Evolutionary conservation across 2,797 vertebrate genomes (phyloP), one percentile per base, ranked within the genome.

Genomic region (Eulemur mongoz): DNA sequence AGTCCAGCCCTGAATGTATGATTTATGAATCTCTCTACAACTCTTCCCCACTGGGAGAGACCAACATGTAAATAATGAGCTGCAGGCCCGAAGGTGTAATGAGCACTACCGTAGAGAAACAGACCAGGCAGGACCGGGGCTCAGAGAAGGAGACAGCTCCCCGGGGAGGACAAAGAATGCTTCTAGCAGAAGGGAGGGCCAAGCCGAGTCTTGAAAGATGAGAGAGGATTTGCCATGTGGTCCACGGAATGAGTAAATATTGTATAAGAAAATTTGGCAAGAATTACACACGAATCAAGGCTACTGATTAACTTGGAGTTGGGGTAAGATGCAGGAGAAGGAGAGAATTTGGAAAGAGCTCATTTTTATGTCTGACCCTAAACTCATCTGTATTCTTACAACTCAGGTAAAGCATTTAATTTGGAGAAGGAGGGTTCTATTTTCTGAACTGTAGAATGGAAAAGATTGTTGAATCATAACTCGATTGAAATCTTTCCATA

Each of bases 61-160:
- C 48, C 14, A 45, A 84, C 86, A 81, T 85, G 91, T 73, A 96
- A 96, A 97, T 95, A 93, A 96, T 54, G 94, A 91, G 89, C 86
- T 75, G 63, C 54, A 83, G 85, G 67, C 61, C 86, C 43, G 63
- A 83, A 84, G 65, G 40, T 52, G 27, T 32, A 79, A 73, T n/a
- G 73, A 95, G 35, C 3, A 4, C 48, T n/a, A 8, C 1, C 9
- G 27, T 40, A 48, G 50, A 95, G 43, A 48, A 40, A 27, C 3
- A 25, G 13, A 14, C 10, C 27, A n/a, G 12, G 48, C 45, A 20
- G 2, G 2, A 4, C 40, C 5, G 35, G 72, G 15, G 17, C 65
- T 14, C 65, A 52, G 72, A 52, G 32, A 17, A 72, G 40, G 27
- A 59, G n/a, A 17, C 38, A 17, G 2, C 18, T 52, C n/a, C 50